Evolutionary conservation across 2,888 invertebrate genomes (phyloP).

Genomic region (Autographa pulchrina): DNA sequence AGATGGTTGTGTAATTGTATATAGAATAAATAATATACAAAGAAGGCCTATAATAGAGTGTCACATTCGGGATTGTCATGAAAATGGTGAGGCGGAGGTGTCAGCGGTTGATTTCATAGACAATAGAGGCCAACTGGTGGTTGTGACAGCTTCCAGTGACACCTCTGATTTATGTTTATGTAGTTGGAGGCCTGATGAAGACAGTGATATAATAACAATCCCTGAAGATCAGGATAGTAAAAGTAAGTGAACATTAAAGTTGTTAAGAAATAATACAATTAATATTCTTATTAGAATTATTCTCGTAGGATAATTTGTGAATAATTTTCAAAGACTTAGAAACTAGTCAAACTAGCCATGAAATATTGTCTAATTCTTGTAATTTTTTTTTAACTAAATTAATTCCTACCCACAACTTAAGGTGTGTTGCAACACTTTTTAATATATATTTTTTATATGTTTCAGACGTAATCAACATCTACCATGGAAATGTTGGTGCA

Average conservation of each 20-base stretch:
- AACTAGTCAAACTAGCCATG: too few species aligned
- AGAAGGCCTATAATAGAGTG: conserved; percentile 67
- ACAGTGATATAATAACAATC: conserved; percentile 15
- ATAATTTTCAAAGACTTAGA: too few species aligned
- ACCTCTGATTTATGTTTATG: conserved; percentile 66
- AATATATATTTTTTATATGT: conserved; percentile 15
- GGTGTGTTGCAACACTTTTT: neutral
- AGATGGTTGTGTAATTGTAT: conserved; percentile 80
- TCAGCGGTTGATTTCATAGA: conserved; percentile 77
- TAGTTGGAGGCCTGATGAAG: conserved; percentile 32
- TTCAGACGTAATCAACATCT: conserved; percentile 65
- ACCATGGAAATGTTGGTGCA: conserved; percentile 66
- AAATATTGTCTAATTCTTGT: too few species aligned
- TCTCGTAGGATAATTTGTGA: too few species aligned
- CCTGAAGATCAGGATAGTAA: conserved; percentile 24
- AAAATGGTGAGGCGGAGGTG: conserved; percentile 77
- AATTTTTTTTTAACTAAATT: neutral
- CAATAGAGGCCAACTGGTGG: conserved; percentile 52
- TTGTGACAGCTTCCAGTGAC: conserved; percentile 72
- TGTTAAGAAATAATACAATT: too few species aligned
- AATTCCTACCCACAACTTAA: too few species aligned
- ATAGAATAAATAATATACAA: conserved; percentile 61
- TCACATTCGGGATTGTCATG: conserved; percentile 76
- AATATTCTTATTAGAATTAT: too few species aligned
- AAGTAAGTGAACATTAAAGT: conserved; percentile 32